These are phyloP conservation scores for Agelas oroides DNA, from an alignment of 37 sponge, comb jelly and placozoan species.

Conservation along the genomic window DNA sequence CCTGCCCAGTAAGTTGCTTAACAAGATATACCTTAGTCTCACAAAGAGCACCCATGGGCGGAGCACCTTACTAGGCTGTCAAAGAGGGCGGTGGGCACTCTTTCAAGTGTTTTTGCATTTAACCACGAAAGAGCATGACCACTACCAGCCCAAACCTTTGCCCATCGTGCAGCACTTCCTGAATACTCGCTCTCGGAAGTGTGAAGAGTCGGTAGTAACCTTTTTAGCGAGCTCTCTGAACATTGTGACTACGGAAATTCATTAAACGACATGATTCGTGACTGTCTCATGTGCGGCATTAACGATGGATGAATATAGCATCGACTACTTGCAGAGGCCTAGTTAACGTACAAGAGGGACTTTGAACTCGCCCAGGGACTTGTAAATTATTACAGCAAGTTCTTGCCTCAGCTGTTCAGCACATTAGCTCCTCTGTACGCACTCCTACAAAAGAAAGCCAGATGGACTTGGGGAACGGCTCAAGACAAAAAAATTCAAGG, in stretches of 20 bases:
- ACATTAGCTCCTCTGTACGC: slow-evolving; percentile 14
- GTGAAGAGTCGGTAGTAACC: not conserved
- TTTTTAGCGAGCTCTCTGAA: not conserved
- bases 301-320: not conserved
- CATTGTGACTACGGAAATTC: slow-evolving; percentile 6
- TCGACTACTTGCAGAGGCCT: not conserved
- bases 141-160: slow-evolving; percentile 12
- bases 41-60: too few species aligned
- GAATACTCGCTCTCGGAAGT: not conserved
- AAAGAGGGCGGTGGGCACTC: too few species aligned
- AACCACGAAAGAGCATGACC: too few species aligned
- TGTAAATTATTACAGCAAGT: not conserved
- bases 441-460: slow-evolving; percentile 2
- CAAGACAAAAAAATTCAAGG: slow-evolving; percentile 2
- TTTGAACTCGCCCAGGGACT: not conserved
- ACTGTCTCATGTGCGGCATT: not conserved
- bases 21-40: too few species aligned
- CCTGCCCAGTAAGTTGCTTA: too few species aligned
- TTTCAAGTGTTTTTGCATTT: too few species aligned
- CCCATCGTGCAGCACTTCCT: slow-evolving; percentile 3
- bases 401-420: slow-evolving; percentile 9
- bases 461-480: not conserved
- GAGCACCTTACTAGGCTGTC: too few species aligned
- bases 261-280: slow-evolving; percentile 1
- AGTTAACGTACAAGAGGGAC: not conserved